These are phyloP conservation scores for Allacma fusca DNA, from an alignment of 2,888 invertebrate genomes.

Conservation along the genomic window DNA sequence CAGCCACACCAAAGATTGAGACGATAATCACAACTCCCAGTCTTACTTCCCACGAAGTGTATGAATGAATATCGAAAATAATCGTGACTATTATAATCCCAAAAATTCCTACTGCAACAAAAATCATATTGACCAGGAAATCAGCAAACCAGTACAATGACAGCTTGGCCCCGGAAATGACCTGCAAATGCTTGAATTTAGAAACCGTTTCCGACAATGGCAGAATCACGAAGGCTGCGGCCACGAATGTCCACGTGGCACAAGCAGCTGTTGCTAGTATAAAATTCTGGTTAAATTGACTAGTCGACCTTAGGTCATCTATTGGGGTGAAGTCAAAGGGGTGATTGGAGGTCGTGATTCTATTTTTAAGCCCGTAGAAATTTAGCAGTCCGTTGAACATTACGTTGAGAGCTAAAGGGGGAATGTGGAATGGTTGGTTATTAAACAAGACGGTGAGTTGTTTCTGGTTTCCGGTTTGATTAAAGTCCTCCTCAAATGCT, in stretches of 20 bases:
- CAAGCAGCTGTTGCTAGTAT: slow-evolving; percentile 70
- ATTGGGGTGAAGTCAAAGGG: slow-evolving; percentile 74
- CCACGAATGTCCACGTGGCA: slow-evolving; percentile 70
- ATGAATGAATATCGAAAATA: slow-evolving; percentile 74
- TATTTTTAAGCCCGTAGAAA: slow-evolving; percentile 62
- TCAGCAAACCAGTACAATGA: slow-evolving; percentile 75
- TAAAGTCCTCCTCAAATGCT: no score
- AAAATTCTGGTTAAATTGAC: slow-evolving; percentile 19
- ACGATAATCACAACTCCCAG: slow-evolving; percentile 72
- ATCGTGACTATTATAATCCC: slow-evolving; percentile 71
- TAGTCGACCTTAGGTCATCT: slow-evolving; percentile 65
- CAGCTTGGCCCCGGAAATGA: slow-evolving; percentile 75
- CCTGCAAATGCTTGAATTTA: slow-evolving; percentile 76
- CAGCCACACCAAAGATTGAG: slow-evolving; percentile 75
- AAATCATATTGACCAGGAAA: slow-evolving; percentile 74
- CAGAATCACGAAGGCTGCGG: slow-evolving; percentile 67
- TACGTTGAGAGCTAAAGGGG: slow-evolving; percentile 73
- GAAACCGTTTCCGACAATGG: slow-evolving; percentile 73
- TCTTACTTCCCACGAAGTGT: slow-evolving; percentile 67
- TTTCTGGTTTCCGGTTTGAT: neutral
- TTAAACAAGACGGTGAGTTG: slow-evolving; percentile 68
- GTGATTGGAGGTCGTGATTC: slow-evolving; percentile 70
- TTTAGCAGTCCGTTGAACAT: slow-evolving; percentile 72
- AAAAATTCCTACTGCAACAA: slow-evolving; percentile 70
- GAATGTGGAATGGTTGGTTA: slow-evolving; percentile 79